Evolutionary conservation across 2,888 invertebrate genomes (phyloP), one percentile per base, ranked within the genome.

Genomic region (Drosophila bunnanda): DNA sequence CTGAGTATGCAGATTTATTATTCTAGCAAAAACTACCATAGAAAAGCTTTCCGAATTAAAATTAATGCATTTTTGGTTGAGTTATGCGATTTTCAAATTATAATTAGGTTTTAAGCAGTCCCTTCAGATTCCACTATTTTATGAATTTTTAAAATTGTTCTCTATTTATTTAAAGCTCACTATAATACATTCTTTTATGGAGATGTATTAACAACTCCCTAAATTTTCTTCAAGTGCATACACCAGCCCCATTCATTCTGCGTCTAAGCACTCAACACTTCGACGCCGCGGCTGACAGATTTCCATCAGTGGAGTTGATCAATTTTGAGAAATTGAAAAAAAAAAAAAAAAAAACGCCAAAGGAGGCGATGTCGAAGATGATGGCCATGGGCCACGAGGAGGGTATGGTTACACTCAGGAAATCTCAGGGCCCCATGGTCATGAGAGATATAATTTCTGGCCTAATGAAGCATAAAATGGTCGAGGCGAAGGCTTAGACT

Each of bases 381-480:
- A 52, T 43, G 55, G 56, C 48, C 55, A 43, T 32, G 20, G 8
- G 50, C 30, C 13, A 30, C 30, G 13, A 30, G 20, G 13, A 15
- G 8, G 30, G 48, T 28, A 25, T 44, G 44, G 44, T 28, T 46
- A 30, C 25, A 30, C 48, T 30, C 17, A 39, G 57, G 54, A 50
- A 74, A 52, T 66, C 66, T 66, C 58, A 74, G 54, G 57, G 73
- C 46, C 46, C 39, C 43, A 2, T 44, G 57, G 54, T 13, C 57
- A 76, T 46, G 44, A 58, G 46, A 58, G 70, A 84, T 80, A 80
- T 82, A 79, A 84, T 89, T 82, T 84, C 74, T 78, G 76, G 80
- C 89, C 76, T 89, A 89, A 88, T 88, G 87, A 89, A 87, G 89
- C 90, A 85, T 82, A 80, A 78, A 88, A 87, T 85, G 76, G 76